Percentiles rank a stretch among this genome's conserved stretches.
Evolutionary conservation across 1,140 invertebrate genomes (phyloP).

Genomic region (Acromyrmex echinatior): DNA sequence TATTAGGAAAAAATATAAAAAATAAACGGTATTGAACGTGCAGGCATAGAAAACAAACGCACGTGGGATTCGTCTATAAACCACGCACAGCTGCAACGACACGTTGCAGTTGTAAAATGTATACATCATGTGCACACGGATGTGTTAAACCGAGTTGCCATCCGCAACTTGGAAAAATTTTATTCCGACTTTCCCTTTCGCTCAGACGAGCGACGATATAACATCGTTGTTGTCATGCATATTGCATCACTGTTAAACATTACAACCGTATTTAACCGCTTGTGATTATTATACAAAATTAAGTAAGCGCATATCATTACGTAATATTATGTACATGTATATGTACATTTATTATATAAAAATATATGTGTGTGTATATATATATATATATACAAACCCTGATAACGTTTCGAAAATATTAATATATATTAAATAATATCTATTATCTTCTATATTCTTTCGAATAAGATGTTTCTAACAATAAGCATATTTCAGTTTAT

Average conservation of each 20-base stretch:
- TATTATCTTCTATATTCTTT: background rate
- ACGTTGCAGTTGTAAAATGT: conserved; percentile 18
- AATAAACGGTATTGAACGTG: conserved; percentile 9
- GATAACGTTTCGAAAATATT: background rate
- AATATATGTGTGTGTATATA: background rate
- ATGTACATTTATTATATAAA: background rate
- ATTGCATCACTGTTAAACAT: conserved; percentile 18
- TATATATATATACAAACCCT: no score
- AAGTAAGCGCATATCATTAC: background rate
- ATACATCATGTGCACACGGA: background rate
- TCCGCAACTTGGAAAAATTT: conserved; percentile 43
- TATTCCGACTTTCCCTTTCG: conserved; percentile 43
- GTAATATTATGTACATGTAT: background rate
- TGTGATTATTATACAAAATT: background rate
- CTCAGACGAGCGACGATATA: conserved; percentile 5
- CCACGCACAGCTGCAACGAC: conserved; percentile 28
- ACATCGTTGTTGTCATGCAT: conserved; percentile 20
- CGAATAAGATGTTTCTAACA: background rate
- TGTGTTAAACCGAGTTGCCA: conserved; percentile 21
- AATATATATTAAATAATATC: background rate
- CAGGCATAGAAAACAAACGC: conserved; percentile 37
- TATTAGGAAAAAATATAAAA: background rate
- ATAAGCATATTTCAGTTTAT: no score
- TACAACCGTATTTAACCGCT: background rate
- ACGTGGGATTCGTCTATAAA: conserved; percentile 35